These are phyloP conservation scores for Cephus cinctus DNA, from an alignment of 1,140 invertebrate genomes.

Conservation along the genomic window DNA sequence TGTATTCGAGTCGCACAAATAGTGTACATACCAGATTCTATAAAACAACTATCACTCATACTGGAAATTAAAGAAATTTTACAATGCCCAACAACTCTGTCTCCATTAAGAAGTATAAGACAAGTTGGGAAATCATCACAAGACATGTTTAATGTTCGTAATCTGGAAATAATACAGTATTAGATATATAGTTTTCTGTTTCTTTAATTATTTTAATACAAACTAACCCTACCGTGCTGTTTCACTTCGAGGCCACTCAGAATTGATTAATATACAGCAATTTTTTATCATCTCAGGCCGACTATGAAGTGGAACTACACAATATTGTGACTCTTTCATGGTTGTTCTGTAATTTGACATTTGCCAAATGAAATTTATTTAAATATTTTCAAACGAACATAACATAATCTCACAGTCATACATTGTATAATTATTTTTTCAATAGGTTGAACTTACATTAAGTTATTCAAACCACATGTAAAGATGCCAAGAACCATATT, in stretches of 20 bases:
- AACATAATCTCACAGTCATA: neutral
- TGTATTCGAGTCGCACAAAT: neutral
- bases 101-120: conserved; percentile 64
- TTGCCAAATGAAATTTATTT: conserved; percentile 5
- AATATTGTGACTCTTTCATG: conserved; percentile 39
- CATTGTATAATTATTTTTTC: neutral
- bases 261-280: conserved; percentile 73
- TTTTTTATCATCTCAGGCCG: conserved; percentile 66
- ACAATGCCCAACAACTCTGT: conserved; percentile 70
- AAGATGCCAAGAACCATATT: conserved; percentile 6
- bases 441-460: conserved; percentile 3
- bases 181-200: conserved; percentile 3
- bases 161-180: conserved; percentile 35
- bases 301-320: conserved; percentile 67
- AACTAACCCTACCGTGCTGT: conserved; percentile 60
- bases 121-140: conserved; percentile 71
- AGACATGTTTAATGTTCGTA: conserved; percentile 68
- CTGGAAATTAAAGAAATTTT: conserved; percentile 70
- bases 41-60: conserved; percentile 66
- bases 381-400: conserved; percentile 7
- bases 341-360: conserved; percentile 25
- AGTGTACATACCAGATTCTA: conserved; percentile 62
- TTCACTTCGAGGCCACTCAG: conserved; percentile 77
- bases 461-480: conserved; percentile 2
- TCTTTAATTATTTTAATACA: neutral